Conservation (phyloP, 2,888 invertebrate genomes). For the Drosophila neoperkinsi region DNA sequence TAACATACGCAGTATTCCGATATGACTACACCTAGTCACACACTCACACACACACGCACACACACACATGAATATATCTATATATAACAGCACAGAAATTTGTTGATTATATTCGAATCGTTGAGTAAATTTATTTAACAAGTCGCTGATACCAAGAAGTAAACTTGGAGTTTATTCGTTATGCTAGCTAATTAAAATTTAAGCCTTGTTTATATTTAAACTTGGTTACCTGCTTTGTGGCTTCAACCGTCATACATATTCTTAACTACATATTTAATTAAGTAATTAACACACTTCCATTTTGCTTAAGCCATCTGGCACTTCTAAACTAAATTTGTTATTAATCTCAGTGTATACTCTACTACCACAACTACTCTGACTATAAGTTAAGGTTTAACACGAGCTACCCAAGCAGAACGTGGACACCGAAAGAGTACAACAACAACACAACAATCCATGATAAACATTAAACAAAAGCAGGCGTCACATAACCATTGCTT, state of each 20-base stretch:
- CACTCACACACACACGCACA: constrained; percentile 22
- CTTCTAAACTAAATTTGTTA: constrained; percentile 9
- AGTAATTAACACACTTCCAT: not conserved
- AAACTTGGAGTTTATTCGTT: constrained; percentile 24
- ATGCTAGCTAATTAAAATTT: constrained; percentile 73
- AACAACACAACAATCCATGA: constrained; percentile 7
- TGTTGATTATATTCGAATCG: constrained; percentile 36
- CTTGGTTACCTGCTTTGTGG: not conserved
- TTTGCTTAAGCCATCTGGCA: constrained; percentile 11
- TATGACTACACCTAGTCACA: constrained; percentile 63
- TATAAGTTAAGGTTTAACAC: not conserved
- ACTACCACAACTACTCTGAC: not conserved
- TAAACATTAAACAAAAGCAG: constrained; percentile 41
- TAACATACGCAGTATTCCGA: constrained; percentile 47
- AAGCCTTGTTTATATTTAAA: constrained; percentile 68
- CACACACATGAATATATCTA: not conserved
- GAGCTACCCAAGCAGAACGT: constrained; percentile 39
- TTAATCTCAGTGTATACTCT: not conserved
- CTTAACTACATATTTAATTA: not conserved
- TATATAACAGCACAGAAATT: constrained; percentile 3
- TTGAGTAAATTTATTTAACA: constrained; percentile 73
- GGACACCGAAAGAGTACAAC: constrained; percentile 15
- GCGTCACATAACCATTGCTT: constrained; percentile 37
- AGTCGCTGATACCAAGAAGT: constrained; percentile 46
- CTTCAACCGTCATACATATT: not conserved